These are phyloP conservation scores for Xestoiulus laeticollis DNA, from an alignment of 2,888 invertebrate species.

Conservation along the genomic window DNA sequence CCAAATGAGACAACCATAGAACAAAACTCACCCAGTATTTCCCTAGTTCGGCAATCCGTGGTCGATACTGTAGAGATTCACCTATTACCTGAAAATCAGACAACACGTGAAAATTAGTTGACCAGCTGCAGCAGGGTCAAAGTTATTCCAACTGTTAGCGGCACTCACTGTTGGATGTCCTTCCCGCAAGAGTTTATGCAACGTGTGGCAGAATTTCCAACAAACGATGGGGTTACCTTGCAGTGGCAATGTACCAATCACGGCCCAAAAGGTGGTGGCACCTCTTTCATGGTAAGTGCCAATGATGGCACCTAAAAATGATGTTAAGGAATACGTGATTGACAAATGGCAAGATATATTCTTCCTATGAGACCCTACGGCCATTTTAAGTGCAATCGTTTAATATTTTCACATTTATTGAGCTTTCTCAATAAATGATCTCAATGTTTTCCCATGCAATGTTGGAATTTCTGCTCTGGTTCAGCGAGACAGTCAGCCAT, in stretches of 20 bases:
- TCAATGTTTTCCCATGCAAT: too few species aligned
- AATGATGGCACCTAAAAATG: conserved; percentile 79
- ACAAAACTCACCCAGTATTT: conserved; percentile 78
- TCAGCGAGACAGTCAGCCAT: background rate
- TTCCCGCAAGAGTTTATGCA: conserved; percentile 94
- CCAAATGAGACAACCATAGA: background rate
- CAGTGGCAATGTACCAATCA: conserved; percentile 75
- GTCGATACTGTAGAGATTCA: conserved; percentile 83
- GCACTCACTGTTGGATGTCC: conserved; percentile 81
- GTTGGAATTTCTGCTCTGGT: too few species aligned
- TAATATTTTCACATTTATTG: too few species aligned
- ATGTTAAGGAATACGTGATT: conserved; percentile 31
- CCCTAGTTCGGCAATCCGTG: conserved; percentile 84
- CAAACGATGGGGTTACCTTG: conserved; percentile 95
- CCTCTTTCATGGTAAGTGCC: conserved; percentile 94
- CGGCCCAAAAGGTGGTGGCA: conserved; percentile 89
- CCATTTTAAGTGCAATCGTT: too few species aligned
- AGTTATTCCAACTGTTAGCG: background rate
- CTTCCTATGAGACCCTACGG: too few species aligned
- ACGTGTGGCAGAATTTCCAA: conserved; percentile 98
- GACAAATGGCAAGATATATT: background rate
- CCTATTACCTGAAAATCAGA: conserved; percentile 68
- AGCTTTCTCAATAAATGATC: too few species aligned
- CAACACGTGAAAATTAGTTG: too few species aligned
- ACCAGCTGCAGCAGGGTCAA: too few species aligned